phyloP scores from a whole-genome alignment of 2,888 invertebrate species.

The Actias luna region DNA sequence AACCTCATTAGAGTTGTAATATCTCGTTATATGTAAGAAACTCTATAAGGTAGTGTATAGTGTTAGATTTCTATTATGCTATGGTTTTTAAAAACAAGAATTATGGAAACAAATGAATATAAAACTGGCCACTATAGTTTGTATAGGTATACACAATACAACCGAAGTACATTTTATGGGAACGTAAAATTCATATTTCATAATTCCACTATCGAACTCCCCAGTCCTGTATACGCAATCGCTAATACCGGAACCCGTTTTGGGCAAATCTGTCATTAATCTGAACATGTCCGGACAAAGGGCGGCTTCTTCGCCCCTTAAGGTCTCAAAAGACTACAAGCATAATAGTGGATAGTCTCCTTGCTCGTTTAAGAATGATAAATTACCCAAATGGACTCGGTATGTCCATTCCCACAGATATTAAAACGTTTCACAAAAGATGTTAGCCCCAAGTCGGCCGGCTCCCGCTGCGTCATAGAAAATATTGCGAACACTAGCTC shows the following conservation, averaged over 20 bases:
- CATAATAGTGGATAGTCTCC: conserved; percentile 68
- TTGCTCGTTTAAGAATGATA: conserved; percentile 81
- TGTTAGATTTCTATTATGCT: too few species aligned
- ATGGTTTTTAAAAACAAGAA: too few species aligned
- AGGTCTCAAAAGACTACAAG: conserved; percentile 57
- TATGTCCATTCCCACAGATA: conserved; percentile 82
- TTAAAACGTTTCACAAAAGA: conserved; percentile 74
- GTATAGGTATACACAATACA: conserved; percentile 14
- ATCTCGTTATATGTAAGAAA: too few species aligned
- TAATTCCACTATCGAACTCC: conserved; percentile 64
- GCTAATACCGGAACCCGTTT: conserved; percentile 60
- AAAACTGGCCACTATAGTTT: conserved; percentile 37
- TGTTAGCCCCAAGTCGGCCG: conserved; percentile 60
- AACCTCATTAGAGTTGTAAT: too few species aligned
- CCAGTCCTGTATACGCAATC: conserved; percentile 37
- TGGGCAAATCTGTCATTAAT: conserved; percentile 66
- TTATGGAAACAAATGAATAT: too few species aligned
- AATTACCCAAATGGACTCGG: conserved; percentile 79
- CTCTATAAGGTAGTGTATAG: too few species aligned
- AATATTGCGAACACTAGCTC: conserved; percentile 70
- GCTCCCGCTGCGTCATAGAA: conserved; percentile 77
- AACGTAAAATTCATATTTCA: conserved; percentile 74
- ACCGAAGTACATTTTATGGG: conserved; percentile 59
- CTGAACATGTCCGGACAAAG: conserved; percentile 59
- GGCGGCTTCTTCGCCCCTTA: conserved; percentile 64